Evolutionary conservation across 2,797 vertebrate species (phyloP), one percentile per base, ranked within the genome.

Genomic region (Acomys russatus): DNA sequence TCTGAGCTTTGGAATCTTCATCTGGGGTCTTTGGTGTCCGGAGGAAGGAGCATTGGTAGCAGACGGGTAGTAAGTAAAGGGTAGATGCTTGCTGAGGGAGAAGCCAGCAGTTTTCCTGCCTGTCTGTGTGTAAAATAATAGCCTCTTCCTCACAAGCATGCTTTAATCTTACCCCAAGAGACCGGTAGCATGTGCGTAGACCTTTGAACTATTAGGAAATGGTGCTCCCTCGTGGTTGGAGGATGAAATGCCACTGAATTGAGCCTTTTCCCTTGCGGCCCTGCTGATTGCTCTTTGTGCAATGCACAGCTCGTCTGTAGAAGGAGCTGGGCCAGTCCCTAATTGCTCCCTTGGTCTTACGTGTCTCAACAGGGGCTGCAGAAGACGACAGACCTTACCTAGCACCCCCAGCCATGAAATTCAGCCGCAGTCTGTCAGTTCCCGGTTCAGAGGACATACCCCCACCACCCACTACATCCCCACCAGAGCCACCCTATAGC

Each of bases 401-500:
- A 86, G 98, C 99, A 93, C 99, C 99, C 97, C 99, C 99, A 18
- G 96, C 98, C 82, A 98, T 99, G 98, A 99, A 99, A 98, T 99
- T 99, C 96, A 99, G 99, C 88, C 99, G 99, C 87, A 99, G 99
- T 97, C 98, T 99, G 93, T 99, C 99, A 0, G 99, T 99, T 91
- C 99, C 99, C 0, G 99, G 99, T 14, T 99, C 99, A 0, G 99
- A 99, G 54, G 99, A 99, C 85, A 99, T 99, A 95, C 99, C 99
- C 12, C 99, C 99, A 0, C 99, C 99, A 28, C 99, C 99, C n/a
- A 99, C 99, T 73, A 99, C 99, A 4, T 99, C 99, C 33, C 99
- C 99, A 0, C 99, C 99, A 0, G 99, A 99, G n/a, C 99, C 99
- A 33, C 99, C 99, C 0, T 99, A 99, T 97, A 99, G 99, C 96